Conservation (phyloP, 2,113 vertebrate genomes). For the pig (Sus scrofa) region DNA sequence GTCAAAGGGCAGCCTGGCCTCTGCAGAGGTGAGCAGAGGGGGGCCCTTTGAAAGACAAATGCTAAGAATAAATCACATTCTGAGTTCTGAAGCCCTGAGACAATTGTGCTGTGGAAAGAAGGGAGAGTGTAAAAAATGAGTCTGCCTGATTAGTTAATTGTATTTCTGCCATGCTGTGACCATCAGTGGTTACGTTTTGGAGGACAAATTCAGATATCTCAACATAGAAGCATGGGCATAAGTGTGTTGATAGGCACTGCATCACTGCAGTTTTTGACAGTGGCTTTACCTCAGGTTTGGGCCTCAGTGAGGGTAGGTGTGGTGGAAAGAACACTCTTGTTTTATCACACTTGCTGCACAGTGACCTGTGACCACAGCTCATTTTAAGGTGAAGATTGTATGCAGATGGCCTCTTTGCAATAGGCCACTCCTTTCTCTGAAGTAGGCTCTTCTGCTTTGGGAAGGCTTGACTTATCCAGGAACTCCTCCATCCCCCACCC, state of each 20-base stretch:
- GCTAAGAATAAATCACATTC: constrained; percentile 2
- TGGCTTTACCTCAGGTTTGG: neutral
- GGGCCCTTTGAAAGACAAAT: neutral
- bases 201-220: neutral
- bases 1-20: neutral
- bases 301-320: neutral
- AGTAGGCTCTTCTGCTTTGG: neutral
- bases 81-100: neutral
- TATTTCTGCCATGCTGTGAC: neutral
- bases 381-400: neutral
- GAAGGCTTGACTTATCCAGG: neutral
- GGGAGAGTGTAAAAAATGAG: neutral
- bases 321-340: neutral
- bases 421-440: neutral
- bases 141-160: neutral
- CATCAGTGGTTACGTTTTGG: neutral
- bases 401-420: neutral
- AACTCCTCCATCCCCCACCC: rapidly evolving
- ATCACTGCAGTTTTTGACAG: neutral
- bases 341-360: neutral
- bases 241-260: neutral
- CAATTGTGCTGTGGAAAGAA: neutral
- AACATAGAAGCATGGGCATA: no score
- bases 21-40: neutral
- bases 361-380: neutral